A percentile compares a stretch with the other conserved stretches of the same genome.
Evolutionary conservation across 2,888 invertebrate species (phyloP).

Genomic region (Stegophylla sp.): DNA sequence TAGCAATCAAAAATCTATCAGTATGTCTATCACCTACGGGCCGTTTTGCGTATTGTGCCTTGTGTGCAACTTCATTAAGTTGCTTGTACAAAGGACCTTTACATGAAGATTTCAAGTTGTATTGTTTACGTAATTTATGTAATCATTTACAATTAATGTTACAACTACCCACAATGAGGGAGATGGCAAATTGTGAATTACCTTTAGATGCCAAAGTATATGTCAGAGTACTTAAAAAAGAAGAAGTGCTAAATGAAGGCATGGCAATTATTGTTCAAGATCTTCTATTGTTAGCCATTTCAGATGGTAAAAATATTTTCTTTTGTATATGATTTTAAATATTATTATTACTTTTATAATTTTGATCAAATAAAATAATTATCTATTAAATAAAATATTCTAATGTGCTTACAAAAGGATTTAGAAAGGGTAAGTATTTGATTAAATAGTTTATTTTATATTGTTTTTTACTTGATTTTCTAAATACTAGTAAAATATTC

Average conservation of each 20-base stretch:
- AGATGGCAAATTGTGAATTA: conserved; percentile 54
- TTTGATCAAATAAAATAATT: background rate
- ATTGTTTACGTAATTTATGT: conserved; percentile 38
- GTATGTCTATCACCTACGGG: conserved; percentile 64
- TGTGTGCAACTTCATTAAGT: conserved; percentile 66
- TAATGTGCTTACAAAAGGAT: conserved; percentile 23
- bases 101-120: conserved; percentile 35
- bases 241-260: conserved; percentile 49
- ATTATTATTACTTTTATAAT: background rate
- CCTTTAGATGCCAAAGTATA: conserved; percentile 54
- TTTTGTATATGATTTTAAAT: background rate
- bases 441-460: background rate
- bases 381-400: conserved; percentile 25
- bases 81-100: conserved; percentile 64
- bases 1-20: conserved; percentile 35
- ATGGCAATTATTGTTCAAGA: conserved; percentile 51
- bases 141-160: conserved; percentile 54
- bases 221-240: conserved; percentile 47
- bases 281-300: conserved; percentile 40
- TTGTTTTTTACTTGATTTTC: background rate
- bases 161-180: conserved; percentile 49
- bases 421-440: conserved; percentile 39
- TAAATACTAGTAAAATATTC: background rate
- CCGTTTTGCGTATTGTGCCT: conserved; percentile 66
- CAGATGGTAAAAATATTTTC: conserved; percentile 38